Evolutionary conservation across 1,140 invertebrate genomes (phyloP).

Genomic region (Oreohelix idahoensis): DNA sequence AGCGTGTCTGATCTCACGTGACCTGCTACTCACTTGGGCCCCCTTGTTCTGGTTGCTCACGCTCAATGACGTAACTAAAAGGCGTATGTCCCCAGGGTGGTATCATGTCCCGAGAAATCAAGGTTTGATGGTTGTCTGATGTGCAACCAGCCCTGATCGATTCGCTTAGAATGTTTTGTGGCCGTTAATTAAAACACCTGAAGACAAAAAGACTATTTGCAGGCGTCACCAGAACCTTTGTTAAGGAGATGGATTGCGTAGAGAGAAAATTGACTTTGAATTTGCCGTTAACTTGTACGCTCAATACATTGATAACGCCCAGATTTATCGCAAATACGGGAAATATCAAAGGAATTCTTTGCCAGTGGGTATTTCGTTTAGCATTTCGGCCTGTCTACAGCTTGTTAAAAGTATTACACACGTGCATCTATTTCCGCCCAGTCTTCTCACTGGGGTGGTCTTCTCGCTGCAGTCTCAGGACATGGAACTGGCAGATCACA

Average conservation of each 20-base stretch:
- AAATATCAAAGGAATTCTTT: too few relatives aligned
- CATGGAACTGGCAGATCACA: too few relatives aligned
- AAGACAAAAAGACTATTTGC: slow-evolving; percentile 2
- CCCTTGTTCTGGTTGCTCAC: neutral
- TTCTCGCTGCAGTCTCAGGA: too few relatives aligned
- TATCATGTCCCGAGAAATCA: neutral
- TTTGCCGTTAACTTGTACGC: neutral
- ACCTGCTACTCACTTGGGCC: neutral
- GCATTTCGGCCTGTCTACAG: too few relatives aligned
- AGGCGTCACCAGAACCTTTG: neutral
- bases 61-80: slow-evolving; percentile 14
- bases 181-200: slow-evolving; percentile 19
- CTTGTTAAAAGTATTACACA: too few relatives aligned
- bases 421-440: too few relatives aligned
- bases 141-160: neutral
- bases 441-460: too few relatives aligned
- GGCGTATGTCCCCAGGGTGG: neutral
- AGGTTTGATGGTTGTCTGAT: neutral
- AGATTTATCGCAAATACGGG: neutral
- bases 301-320: neutral
- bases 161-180: neutral
- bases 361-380: too few relatives aligned
- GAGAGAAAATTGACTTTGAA: slow-evolving; percentile 15
- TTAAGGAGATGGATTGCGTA: neutral
- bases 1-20: neutral